Conservation (phyloP, 2,797 vertebrate genomes). For the Gymnoscopelus braueri region DNA sequence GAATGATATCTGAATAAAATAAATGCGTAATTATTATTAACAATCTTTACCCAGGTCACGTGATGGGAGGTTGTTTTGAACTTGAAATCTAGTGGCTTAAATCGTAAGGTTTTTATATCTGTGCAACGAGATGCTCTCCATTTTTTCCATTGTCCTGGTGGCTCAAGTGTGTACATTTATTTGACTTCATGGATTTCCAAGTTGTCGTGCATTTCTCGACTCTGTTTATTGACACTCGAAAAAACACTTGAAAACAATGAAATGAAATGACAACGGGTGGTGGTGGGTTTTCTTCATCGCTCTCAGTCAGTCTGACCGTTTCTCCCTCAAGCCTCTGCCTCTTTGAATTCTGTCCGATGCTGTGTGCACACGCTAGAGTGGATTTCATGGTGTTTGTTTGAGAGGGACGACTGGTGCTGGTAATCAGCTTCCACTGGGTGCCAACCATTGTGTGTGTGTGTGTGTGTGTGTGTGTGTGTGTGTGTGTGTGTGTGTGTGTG, state of each 20-base stretch:
- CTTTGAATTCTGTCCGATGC: constrained; percentile 19
- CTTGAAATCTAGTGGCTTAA: constrained; percentile 15
- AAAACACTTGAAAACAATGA: too few species aligned
- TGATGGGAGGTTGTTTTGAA: constrained; percentile 12
- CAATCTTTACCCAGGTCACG: not conserved
- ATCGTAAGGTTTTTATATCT: constrained; percentile 2
- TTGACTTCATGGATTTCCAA: not conserved
- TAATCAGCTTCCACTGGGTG: constrained; percentile 70
- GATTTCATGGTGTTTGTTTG: constrained; percentile 58
- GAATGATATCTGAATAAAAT: too few species aligned
- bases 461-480: constrained; percentile 1
- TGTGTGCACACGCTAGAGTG: constrained; percentile 17
- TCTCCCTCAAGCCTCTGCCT: not conserved
- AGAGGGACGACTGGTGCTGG: constrained; percentile 35
- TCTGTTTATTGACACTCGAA: not conserved
- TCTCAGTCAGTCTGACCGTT: not conserved
- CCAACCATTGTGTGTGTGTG: constrained; percentile 31
- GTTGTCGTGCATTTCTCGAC: not conserved
- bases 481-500: constrained; percentile 20
- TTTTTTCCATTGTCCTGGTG: not conserved
- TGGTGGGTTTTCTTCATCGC: too few species aligned
- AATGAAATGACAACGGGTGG: too few species aligned
- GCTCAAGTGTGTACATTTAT: not conserved
- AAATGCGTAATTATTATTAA: not conserved
- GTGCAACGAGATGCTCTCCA: not conserved